phyloP scores from a whole-genome alignment of 1,140 invertebrate species.

The Brachionus sp. region DNA sequence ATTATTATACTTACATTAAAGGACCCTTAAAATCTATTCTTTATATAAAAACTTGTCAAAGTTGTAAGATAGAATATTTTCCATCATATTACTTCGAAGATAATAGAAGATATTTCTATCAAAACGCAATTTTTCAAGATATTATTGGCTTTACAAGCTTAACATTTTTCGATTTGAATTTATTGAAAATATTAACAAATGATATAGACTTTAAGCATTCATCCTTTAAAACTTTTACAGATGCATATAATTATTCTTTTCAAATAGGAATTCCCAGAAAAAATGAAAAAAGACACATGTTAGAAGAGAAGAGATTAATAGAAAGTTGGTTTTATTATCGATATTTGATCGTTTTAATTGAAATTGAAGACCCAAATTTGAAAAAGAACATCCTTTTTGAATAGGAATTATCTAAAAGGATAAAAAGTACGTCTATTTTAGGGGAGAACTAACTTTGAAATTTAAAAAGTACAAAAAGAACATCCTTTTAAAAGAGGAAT shows the following conservation, averaged over 20 bases:
- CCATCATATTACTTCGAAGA: not conserved
- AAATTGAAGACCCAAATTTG: not conserved
- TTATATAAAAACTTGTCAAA: not conserved
- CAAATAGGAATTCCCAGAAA: not conserved
- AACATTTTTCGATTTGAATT: not conserved
- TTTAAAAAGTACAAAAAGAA: no score
- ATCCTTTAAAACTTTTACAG: not conserved
- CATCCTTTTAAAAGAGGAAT: no score
- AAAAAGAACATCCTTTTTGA: no score
- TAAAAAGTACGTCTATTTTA: no score
- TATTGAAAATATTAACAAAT: not conserved
- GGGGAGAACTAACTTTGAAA: no score
- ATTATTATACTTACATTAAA: not conserved
- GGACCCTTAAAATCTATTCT: not conserved
- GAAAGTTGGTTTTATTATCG: not conserved
- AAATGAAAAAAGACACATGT: not conserved
- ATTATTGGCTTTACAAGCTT: no score
- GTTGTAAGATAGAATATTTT: not conserved
- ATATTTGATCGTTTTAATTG: not conserved
- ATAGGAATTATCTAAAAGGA: not conserved
- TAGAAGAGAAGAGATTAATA: not conserved
- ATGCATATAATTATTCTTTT: not conserved
- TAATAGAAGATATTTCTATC: not conserved
- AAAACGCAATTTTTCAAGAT: not conserved
- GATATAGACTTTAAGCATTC: not conserved